Evolutionary conservation across 2,797 vertebrate species (phyloP).

Genomic region (Mormyrus proboscirostris): DNA sequence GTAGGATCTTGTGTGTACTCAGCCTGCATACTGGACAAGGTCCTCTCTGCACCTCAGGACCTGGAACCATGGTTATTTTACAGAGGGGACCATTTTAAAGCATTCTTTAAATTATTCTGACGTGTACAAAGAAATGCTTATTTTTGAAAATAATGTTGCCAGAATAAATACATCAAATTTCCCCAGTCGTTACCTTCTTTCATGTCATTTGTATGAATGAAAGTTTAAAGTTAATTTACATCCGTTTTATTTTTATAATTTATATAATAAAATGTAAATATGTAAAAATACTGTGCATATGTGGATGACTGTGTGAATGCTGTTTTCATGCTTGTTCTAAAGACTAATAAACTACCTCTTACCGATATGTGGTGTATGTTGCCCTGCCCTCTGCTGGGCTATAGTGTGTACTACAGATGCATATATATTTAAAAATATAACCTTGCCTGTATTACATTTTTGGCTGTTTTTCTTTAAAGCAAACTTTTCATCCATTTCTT

Average conservation of each 20-base stretch:
- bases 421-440: neutral
- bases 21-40: neutral
- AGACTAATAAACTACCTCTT: slow-evolving; percentile 34
- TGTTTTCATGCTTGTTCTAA: slow-evolving; percentile 28
- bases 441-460: neutral
- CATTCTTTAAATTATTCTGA: slow-evolving; percentile 20
- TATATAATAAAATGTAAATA: slow-evolving; percentile 38
- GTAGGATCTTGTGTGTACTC: neutral
- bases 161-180: neutral
- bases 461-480: neutral
- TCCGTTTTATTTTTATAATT: slow-evolving; percentile 46
- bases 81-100: slow-evolving; percentile 7
- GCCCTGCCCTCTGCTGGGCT: neutral
- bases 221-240: slow-evolving; percentile 41
- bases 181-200: slow-evolving; percentile 27
- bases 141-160: neutral
- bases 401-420: neutral
- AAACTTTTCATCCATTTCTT: neutral
- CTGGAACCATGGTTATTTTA: neutral
- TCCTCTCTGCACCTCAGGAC: neutral
- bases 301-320: slow-evolving; percentile 34
- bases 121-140: neutral
- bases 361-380: neutral
- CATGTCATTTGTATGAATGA: slow-evolving; percentile 26
- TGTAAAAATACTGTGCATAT: slow-evolving; percentile 35